These are phyloP conservation scores for Caloenas nicobarica DNA, from an alignment of 2,113 vertebrate genomes.

Conservation along the genomic window DNA sequence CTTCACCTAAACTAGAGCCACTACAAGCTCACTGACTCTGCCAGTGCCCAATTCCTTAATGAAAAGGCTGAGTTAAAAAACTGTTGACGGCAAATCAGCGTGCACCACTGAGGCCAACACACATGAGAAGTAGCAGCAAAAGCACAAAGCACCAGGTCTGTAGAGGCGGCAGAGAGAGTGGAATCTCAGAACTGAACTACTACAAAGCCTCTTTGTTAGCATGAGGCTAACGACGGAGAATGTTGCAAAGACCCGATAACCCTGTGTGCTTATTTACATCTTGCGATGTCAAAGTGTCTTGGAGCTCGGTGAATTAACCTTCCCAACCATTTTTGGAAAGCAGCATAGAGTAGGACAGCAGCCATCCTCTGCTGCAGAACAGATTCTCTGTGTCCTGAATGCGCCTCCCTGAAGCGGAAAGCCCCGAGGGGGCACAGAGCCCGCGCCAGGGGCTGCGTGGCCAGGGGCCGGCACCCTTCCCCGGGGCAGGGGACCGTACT, in stretches of 20 bases:
- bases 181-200: neutral
- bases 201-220: slow-evolving; percentile 31
- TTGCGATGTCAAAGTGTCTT: rapidly evolving
- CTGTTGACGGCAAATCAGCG: neutral
- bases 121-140: neutral
- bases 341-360: neutral
- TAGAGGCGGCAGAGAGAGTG: neutral
- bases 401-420: neutral
- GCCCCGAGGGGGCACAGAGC: rapidly evolving
- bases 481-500: slow-evolving; percentile 77
- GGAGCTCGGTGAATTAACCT: neutral
- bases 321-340: neutral
- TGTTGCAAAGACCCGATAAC: neutral
- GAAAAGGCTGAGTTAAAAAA: neutral
- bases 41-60: neutral
- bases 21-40: neutral
- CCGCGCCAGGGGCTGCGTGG: rapidly evolving
- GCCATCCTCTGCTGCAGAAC: too few relatives aligned
- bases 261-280: neutral
- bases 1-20: neutral
- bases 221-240: neutral
- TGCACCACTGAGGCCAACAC: neutral
- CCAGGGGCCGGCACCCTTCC: too few relatives aligned
- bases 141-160: slow-evolving; percentile 15
- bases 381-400: rapidly evolving